Evolutionary conservation across 2,797 vertebrate genomes (phyloP), one percentile per base, ranked within the genome.

Genomic region (Yasuhikotakia modesta): DNA sequence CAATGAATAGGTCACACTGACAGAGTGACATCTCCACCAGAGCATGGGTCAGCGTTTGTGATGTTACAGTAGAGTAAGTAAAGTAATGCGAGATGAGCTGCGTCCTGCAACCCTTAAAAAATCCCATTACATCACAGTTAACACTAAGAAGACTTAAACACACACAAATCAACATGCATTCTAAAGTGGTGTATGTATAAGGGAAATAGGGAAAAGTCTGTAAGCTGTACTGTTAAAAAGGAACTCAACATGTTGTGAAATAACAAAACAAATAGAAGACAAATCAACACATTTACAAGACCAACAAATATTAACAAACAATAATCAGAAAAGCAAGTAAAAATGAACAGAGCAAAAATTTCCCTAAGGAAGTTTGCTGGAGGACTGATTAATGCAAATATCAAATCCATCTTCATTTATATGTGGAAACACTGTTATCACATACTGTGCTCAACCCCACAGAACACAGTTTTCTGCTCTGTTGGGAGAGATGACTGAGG

Each of bases 321-420:
- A 43, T 53, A 21, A 52, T 73, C 0, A 73, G 43, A 43, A 72
- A 32, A 76, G 48, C 35, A 24, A 76, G 65, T n/a, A 55, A 79
- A 75, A 64, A 71, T 73, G 66, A 17, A 17, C 61, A 45, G 43
- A 79, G 60, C 48, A 39, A 35, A 53, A 32, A 55, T 24, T 67
- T 27, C 61, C 52, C 35, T 39, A 43, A 73, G 58, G 66, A 48
- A 14, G 67, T 30, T 70, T 77, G 81, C 45, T 48, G 21, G 57
- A 82, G 74, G 55, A 39, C 79, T 90, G 84, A 91, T 90, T 80
- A 88, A 91, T 89, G 83, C 70, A 55, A 87, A 91, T 89, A 83
- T 87, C 60, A 87, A 90, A 90, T 88, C 73, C 76, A 75, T 79
- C 72, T 83, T 87, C 83, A 88, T 88, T 87, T 82, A 87, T 71